Base-by-base conservation (phyloP, 35 echinoderm and acorn worm genomes). In the Apostichopus californicus region DNA sequence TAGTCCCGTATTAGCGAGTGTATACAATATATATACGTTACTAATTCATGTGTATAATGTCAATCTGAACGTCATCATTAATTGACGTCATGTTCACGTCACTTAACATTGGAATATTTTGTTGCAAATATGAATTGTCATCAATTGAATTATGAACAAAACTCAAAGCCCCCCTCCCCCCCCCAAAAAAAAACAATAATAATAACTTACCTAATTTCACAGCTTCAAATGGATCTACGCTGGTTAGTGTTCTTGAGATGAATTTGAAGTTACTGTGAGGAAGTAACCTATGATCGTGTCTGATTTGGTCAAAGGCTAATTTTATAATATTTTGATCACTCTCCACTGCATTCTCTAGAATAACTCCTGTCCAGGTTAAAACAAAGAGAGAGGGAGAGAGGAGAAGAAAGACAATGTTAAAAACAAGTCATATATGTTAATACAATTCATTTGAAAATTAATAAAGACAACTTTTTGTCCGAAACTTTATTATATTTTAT, bases 171-270 rank as follows among this genome's bases (percentile, higher is more conserved):
- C 34, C 34, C 34, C 34, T 0, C 64, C 64, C 11, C 34, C 2
- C 3, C 64, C 64, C 0, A 68, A 68, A 24, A n/a, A 75, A 18
- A 75, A 24, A 21, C 21, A 20, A 20, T n/a, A 73, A 73, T 61
- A 61, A 61, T 9, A 7, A 61, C 7, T 22, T 85, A 85, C 81
- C 81, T 55, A 85, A 58, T 85, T 85, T 85, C 1, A 85, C 81
- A 59, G 81, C 81, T 59, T 85, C 81, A 52, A 85, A 85, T n/a
- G 81, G 81, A 85, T 59, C 81, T 10, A 59, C 55, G 5, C 18
- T 58, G 55, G 57, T 59, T 4, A 85, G 54, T 3, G 80, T 85
- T 60, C 56, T 85, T 9, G 81, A 85, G 54, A 85, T 83, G 80
- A 18, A 83, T 54, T 55, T 54, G 20, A 83, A 54, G 20, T 83